phyloP scores from a whole-genome alignment of 2,888 invertebrate species.

The Tricholauxania praeusta region DNA sequence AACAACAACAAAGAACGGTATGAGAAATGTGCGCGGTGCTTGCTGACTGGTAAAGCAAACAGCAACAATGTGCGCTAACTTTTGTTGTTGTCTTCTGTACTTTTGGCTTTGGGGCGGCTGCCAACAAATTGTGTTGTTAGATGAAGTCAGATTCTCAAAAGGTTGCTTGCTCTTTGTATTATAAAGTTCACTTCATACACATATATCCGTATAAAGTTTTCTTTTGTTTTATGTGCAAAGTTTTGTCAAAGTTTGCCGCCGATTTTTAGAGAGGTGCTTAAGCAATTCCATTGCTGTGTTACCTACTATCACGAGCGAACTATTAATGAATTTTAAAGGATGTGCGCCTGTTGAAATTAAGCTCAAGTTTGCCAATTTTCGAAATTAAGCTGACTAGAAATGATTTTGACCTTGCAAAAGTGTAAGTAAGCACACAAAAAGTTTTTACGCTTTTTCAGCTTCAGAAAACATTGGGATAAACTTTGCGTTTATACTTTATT shows the following conservation, averaged over 20 bases:
- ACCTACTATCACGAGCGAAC: background rate
- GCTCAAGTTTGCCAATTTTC: slow-evolving; percentile 18
- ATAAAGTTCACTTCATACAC: too few relatives aligned
- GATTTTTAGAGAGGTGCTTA: background rate
- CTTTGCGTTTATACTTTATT: too few relatives aligned
- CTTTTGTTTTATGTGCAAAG: background rate
- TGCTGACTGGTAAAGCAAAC: too few relatives aligned
- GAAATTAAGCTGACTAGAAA: slow-evolving; percentile 4
- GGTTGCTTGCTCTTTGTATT: too few relatives aligned
- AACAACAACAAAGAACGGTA: background rate
- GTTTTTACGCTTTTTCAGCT: too few relatives aligned
- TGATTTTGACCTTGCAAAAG: too few relatives aligned
- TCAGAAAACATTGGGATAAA: too few relatives aligned
- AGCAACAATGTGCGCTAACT: background rate
- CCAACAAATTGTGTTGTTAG: too few relatives aligned
- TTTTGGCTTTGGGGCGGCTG: too few relatives aligned
- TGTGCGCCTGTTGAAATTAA: slow-evolving; percentile 36
- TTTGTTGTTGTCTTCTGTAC: background rate
- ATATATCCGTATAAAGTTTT: too few relatives aligned
- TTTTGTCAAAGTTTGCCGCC: background rate
- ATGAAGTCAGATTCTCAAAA: too few relatives aligned
- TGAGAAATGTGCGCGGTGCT: background rate
- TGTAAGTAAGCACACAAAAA: too few relatives aligned
- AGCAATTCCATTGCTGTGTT: background rate
- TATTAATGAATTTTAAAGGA: slow-evolving; percentile 10